A percentile compares a stretch with the other conserved stretches of the same genome.
These are phyloP conservation scores for Apodemia duryi DNA, from an alignment of 2,888 invertebrate species.

Conservation along the genomic window DNA sequence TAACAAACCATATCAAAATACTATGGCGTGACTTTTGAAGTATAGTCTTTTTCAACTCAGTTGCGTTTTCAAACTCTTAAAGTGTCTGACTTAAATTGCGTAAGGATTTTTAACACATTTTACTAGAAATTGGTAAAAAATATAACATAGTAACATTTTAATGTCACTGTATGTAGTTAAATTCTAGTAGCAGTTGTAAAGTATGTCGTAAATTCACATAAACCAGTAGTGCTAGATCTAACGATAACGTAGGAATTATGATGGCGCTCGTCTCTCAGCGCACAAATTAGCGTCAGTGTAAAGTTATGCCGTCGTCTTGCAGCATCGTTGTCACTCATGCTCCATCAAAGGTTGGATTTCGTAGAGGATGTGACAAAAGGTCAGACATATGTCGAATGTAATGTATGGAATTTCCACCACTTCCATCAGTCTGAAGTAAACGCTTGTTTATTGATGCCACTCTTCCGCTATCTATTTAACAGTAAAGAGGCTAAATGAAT, in stretches of 20 bases:
- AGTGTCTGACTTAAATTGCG: conserved; percentile 7
- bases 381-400: conserved; percentile 67
- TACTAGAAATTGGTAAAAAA: neutral
- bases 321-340: conserved; percentile 69
- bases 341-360: conserved; percentile 76
- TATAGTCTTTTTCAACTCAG: conserved; percentile 38
- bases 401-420: conserved; percentile 65
- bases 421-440: conserved; percentile 41
- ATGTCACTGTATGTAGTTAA: neutral
- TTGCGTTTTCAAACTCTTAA: conserved; percentile 17
- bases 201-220: conserved; percentile 52
- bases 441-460: conserved; percentile 23
- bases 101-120: neutral
- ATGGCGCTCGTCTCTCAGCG: conserved; percentile 57
- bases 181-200: conserved; percentile 68
- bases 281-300: conserved; percentile 72
- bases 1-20: conserved; percentile 63
- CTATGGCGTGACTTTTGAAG: conserved; percentile 56
- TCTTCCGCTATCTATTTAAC: too few relatives aligned
- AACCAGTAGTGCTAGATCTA: conserved; percentile 58
- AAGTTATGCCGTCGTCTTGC: conserved; percentile 62
- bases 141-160: neutral
- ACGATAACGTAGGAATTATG: conserved; percentile 57
- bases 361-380: conserved; percentile 70
- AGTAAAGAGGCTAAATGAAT: too few relatives aligned